Evolutionary conservation across 2,888 invertebrate species (phyloP).

Genomic region (Xestia c-nigrum): DNA sequence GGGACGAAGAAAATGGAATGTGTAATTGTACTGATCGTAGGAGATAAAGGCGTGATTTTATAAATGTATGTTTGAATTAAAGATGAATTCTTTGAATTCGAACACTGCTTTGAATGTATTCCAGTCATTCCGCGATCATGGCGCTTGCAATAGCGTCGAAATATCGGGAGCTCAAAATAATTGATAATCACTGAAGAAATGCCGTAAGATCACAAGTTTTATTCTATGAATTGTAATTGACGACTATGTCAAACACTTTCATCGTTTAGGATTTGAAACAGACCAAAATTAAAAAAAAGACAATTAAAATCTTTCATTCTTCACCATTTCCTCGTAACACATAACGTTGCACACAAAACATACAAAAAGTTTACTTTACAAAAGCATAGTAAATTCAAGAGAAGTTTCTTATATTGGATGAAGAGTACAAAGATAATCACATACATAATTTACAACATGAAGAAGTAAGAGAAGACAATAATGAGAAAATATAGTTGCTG

Average conservation of each 20-base stretch:
- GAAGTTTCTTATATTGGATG: neutral
- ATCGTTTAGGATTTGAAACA: neutral
- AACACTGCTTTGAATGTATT: no score
- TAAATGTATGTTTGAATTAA: neutral
- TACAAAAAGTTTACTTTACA: neutral
- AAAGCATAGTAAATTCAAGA: neutral
- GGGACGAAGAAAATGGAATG: neutral
- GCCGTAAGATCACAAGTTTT: no score
- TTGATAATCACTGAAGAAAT: no score
- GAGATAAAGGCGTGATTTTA: neutral
- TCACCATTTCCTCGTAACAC: neutral
- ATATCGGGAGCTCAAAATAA: no score
- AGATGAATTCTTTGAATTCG: no score
- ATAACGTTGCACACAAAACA: neutral
- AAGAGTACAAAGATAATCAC: conserved; percentile 21
- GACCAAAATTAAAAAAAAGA: neutral
- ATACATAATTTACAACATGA: conserved; percentile 34
- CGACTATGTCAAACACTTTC: no score
- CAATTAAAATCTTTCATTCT: neutral
- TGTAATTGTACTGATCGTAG: neutral
- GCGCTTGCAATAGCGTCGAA: no score
- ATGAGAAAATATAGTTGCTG: conserved; percentile 50
- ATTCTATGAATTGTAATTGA: neutral
- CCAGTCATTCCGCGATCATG: no score
- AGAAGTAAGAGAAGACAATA: conserved; percentile 42